Evolutionary conservation across 2,797 vertebrate genomes (phyloP), one percentile per base, ranked within the genome.

Genomic region (Xiphorhynchus erythropygius): DNA sequence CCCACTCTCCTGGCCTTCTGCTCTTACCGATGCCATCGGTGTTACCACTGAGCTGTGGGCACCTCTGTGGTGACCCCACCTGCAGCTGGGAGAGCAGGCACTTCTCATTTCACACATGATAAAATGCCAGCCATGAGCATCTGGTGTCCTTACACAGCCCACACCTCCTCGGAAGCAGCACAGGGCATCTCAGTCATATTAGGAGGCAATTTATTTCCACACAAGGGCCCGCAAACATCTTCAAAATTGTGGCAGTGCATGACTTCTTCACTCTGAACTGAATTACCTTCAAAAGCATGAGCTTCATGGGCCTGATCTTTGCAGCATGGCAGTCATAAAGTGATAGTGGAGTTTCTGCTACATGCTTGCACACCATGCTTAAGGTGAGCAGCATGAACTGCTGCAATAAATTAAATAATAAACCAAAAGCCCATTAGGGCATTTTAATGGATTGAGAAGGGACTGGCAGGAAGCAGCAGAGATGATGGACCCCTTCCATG

Each of bases 321-420:
- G 68, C 63, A 62, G 47, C 50, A 28, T 3, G 37, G 67, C 84
- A 87, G 59, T 37, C 37, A 21, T 10, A 79, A 79, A 75, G 65
- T 32, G 93, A 93, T 4, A 37, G 23, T 42, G 76, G 53, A 17
- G 68, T 93, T 95, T 82, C 67, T 93, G 82, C 74, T 88, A 56
- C 42, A 74, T 17, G 60, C 74, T 60, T 67, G 70, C 44, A 62
- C 24, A 9, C 11, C 87, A 85, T 82, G 89, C 94, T 94, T 93
- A 84, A 97, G 83, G 53, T 83, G 68, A 97, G 77, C 90, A 91
- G 89, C 80, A 50, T 33, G 76, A 95, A 76, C 81, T 63, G 59
- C 84, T 92, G 88, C 96, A 97, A 97, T 86, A 96, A 97, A 97
- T 89, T 56, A 93, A 97, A 97, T 92, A 92, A 96, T 96, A 95